A percentile compares a stretch with the other conserved stretches of the same genome.
Conservation (phyloP, 2,113 vertebrate genomes). For the Protobothrops mucrosquamatus region DNA sequence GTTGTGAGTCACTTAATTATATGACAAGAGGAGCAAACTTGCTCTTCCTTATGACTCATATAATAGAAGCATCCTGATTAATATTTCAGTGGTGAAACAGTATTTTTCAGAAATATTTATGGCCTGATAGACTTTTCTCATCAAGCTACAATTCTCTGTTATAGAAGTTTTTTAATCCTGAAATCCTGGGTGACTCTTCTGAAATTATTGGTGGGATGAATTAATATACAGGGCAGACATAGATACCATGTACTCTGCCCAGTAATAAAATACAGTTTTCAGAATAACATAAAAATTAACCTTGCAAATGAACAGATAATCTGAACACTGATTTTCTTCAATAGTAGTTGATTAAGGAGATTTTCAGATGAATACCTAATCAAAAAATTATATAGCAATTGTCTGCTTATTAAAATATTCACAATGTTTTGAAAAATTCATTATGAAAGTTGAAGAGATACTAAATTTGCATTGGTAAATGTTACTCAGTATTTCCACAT, state of each 20-base stretch:
- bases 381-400: conserved; percentile 39
- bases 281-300: conserved; percentile 35
- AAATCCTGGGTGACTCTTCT: conserved; percentile 21
- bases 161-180: conserved; percentile 29
- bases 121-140: conserved; percentile 21
- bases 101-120: conserved; percentile 36
- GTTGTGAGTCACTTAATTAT: conserved; percentile 26
- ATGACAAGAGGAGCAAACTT: conserved; percentile 21
- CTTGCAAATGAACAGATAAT: conserved; percentile 43
- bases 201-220: conserved; percentile 32
- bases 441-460: conserved; percentile 38
- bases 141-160: conserved; percentile 9
- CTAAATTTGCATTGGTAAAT: conserved; percentile 28
- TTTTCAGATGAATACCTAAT: conserved; percentile 48
- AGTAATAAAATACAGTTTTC: conserved; percentile 29
- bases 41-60: conserved; percentile 14
- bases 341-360: conserved; percentile 33
- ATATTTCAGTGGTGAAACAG: conserved; percentile 24
- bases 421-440: conserved; percentile 45
- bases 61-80: conserved; percentile 19
- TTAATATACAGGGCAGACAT: conserved; percentile 25
- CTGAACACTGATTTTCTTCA: conserved; percentile 46
- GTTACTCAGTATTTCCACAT: background rate
- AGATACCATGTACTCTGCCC: background rate
- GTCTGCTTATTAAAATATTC: conserved; percentile 42